These are phyloP conservation scores for Lasioglossum calceatum DNA, from an alignment of 2,888 invertebrate genomes.

Conservation along the genomic window DNA sequence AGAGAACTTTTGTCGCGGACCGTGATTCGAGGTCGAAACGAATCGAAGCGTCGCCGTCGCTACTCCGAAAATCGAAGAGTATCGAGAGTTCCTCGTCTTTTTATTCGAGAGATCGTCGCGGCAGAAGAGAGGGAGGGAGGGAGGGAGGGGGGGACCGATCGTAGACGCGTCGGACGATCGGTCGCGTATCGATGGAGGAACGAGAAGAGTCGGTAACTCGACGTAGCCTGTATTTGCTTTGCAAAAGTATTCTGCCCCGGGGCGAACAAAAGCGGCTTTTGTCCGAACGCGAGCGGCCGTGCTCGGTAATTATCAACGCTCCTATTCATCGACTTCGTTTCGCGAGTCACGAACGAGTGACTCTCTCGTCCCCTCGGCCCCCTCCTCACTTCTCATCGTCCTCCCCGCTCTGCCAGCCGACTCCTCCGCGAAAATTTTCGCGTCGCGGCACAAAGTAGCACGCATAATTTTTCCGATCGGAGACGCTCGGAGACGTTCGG, in stretches of 20 bases:
- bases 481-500: background rate
- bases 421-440: background rate
- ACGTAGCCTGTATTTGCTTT: constrained; percentile 41
- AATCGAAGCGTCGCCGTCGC: background rate
- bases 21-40: constrained; percentile 22
- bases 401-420: background rate
- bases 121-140: background rate
- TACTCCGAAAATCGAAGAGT: background rate
- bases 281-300: constrained; percentile 49
- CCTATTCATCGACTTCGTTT: constrained; percentile 63
- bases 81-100: background rate
- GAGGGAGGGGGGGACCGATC: background rate
- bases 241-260: constrained; percentile 50
- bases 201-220: constrained; percentile 36
- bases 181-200: constrained; percentile 26
- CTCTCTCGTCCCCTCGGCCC: background rate
- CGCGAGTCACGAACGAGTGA: constrained; percentile 55
- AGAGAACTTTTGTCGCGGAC: constrained; percentile 39
- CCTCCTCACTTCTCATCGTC: background rate
- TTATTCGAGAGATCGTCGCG: background rate
- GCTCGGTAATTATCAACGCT: constrained; percentile 64
- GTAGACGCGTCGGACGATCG: constrained; percentile 37
- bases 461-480: background rate
- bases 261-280: constrained; percentile 59
- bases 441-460: background rate